Evolutionary conservation across 2,113 vertebrate genomes (phyloP), one percentile per base, ranked within the genome.

Genomic region (Athene noctua): DNA sequence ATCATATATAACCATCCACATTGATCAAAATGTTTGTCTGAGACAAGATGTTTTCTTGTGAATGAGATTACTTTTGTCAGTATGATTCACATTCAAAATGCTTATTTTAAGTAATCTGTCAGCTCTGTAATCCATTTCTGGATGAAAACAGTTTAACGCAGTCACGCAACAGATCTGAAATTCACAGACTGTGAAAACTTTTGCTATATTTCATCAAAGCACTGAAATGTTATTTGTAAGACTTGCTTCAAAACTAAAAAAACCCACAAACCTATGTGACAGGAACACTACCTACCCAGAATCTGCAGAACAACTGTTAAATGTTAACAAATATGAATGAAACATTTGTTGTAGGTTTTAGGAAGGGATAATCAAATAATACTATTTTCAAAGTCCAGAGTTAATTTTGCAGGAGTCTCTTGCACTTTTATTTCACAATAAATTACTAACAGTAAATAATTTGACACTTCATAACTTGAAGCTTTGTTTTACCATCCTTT

Each of bases 91-190:
- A 84, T 57, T 34, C 73, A 30, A 14, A 87, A 51, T 9, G 38
- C 66, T 70, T 95, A 94, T 94, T 95, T 91, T 75, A 91, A 92
- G 92, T 61, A 91, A 91, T 65, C 61, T 87, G 73, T 77, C 80
- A 95, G 44, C 49, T 93, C 88, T 71, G 73, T 91, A 91, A 91
- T 85, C 80, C 36, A 42, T 85, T 92, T 94, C 68, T 83, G 83
- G 62, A 63, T 79, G 36, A 86, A 91, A 59, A 34, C 14, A 51
- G 15, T 70, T 78, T 32, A 68, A 75, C 68, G 49, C 34, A 81
- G 70, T 29, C 84, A 77, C 75, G 79, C 49, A 62, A 77, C 29
- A 91, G 49, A 90, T 47, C 36, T 73, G 66, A 88, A 85, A 86
- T 38, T 63, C 42, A 81, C 3, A 14, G 62, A 7, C 34, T 72